A percentile compares a stretch with the other conserved stretches of the same genome.
These are phyloP conservation scores for Hypanus sabinus DNA, from an alignment of 2,113 vertebrate species.

Conservation along the genomic window DNA sequence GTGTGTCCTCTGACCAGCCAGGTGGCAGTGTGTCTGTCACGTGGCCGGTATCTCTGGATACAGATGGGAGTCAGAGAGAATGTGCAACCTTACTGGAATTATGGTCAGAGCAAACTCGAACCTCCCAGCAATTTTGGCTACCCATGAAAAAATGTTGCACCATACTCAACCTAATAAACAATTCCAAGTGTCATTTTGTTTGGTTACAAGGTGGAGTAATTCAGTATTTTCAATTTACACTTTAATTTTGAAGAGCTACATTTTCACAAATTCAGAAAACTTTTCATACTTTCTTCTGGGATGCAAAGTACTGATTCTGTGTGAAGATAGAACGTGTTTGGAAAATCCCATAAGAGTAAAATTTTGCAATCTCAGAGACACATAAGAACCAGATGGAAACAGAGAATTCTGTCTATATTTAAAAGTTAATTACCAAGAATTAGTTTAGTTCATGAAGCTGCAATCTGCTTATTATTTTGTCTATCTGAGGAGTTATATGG, in stretches of 20 bases:
- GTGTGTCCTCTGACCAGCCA: too few relatives aligned
- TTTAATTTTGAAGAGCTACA: background rate
- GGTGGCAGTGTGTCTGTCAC: too few relatives aligned
- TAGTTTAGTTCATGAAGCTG: background rate
- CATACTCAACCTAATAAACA: background rate
- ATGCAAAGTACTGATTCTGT: background rate
- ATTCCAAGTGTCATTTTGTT: background rate
- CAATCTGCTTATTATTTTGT: slow-evolving; percentile 31
- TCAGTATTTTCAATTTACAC: background rate
- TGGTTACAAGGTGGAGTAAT: background rate
- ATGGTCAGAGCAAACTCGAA: background rate
- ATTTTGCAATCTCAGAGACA: background rate
- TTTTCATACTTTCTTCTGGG: background rate
- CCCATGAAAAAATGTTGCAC: background rate
- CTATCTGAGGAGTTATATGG: background rate
- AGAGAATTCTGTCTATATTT: background rate
- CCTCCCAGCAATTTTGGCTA: background rate
- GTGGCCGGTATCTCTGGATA: too few relatives aligned
- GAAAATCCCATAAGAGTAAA: background rate
- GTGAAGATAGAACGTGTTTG: background rate
- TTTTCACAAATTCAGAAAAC: background rate
- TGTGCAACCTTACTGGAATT: background rate
- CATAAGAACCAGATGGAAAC: background rate
- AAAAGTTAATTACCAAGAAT: slow-evolving; percentile 25
- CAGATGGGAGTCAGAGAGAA: background rate